Percentiles rank a stretch among this genome's conserved stretches.
Conservation (phyloP, 2,113 vertebrate species). For the Crocuta crocuta region DNA sequence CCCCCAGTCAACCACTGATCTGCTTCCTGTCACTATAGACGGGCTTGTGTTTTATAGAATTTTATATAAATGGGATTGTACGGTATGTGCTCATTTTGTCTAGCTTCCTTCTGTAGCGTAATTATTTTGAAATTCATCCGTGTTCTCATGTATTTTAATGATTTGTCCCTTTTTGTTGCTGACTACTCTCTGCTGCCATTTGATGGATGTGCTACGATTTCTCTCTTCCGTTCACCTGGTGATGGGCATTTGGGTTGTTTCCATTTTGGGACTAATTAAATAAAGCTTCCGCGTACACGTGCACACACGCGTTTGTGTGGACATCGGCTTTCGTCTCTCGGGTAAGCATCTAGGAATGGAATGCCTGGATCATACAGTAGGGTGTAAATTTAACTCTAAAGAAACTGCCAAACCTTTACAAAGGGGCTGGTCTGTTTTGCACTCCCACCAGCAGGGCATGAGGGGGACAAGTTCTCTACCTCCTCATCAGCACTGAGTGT, state of each 20-base stretch:
- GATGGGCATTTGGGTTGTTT: too few relatives aligned
- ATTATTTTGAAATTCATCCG: background rate
- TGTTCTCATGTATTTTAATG: fast-evolving
- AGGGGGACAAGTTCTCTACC: fast-evolving
- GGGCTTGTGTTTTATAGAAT: background rate
- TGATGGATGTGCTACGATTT: fast-evolving
- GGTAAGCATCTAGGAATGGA: too few relatives aligned
- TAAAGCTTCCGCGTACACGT: fast-evolving
- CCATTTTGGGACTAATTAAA: background rate
- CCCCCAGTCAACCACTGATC: too few relatives aligned
- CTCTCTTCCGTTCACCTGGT: background rate
- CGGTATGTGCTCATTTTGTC: background rate
- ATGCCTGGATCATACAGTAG: fast-evolving
- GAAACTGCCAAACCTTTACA: background rate
- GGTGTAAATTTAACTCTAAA: background rate
- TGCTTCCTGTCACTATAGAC: background rate
- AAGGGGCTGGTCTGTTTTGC: fast-evolving
- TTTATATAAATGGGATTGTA: background rate
- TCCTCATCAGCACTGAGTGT: background rate
- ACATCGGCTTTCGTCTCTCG: background rate
- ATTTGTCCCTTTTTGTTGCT: background rate
- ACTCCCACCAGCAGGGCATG: fast-evolving
- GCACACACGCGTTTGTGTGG: background rate
- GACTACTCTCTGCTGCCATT: background rate
- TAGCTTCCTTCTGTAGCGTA: background rate